A percentile compares a stretch with the other conserved stretches of the same genome.
phyloP scores from a whole-genome alignment of 2,888 invertebrate genomes.

The Imbricaverruca yamaguchii region DNA sequence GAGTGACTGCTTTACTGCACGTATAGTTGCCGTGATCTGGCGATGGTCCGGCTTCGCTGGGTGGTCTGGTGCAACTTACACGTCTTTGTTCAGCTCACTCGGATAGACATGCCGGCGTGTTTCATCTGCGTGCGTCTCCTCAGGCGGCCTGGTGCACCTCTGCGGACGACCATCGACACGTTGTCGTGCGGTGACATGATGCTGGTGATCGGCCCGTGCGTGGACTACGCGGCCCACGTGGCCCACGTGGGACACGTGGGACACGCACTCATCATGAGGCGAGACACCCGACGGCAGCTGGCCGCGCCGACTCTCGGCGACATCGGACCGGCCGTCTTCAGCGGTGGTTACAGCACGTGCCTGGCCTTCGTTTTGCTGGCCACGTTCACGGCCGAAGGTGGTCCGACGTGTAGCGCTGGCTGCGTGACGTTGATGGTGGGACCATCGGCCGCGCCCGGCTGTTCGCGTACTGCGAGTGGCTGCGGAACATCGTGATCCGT shows the following conservation, averaged over 20 bases:
- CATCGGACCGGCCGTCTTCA: slow-evolving; percentile 51
- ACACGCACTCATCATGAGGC: slow-evolving; percentile 34
- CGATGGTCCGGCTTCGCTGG: no score
- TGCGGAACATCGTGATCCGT: no score
- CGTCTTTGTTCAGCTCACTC: no score
- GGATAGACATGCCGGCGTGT: not conserved
- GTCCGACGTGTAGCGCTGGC: slow-evolving; percentile 23
- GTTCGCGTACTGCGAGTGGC: no score
- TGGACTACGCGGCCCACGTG: slow-evolving; percentile 41
- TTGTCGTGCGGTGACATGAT: slow-evolving; percentile 46
- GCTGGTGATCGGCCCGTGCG: slow-evolving; percentile 47
- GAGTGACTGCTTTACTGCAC: no score
- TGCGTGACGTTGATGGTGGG: not conserved
- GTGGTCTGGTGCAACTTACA: no score
- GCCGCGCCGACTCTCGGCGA: slow-evolving; percentile 57
- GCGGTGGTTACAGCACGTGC: slow-evolving; percentile 41
- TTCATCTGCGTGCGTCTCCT: slow-evolving; percentile 56
- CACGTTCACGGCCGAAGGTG: slow-evolving; percentile 40
- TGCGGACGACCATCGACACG: slow-evolving; percentile 46
- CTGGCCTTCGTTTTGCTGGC: slow-evolving; percentile 39
- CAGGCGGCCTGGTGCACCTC: slow-evolving; percentile 32
- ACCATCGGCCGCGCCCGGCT: no score
- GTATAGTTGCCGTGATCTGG: no score
- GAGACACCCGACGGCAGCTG: slow-evolving; percentile 40
- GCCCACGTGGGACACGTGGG: slow-evolving; percentile 45